phyloP scores from a whole-genome alignment of 2,113 vertebrate species.

The Chelonoidis abingdonii region DNA sequence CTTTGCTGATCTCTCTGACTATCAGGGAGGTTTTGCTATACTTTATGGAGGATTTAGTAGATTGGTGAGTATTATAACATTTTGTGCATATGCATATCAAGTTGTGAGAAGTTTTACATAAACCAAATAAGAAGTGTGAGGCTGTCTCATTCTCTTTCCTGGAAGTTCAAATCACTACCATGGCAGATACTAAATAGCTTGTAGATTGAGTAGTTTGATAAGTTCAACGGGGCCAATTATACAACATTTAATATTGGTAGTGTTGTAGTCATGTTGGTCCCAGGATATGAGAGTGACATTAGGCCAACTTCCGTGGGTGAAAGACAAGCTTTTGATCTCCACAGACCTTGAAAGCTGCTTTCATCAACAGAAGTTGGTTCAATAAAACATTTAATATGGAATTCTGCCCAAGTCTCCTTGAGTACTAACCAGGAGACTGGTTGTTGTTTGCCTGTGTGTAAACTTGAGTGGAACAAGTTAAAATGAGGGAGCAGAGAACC shows the following conservation, averaged over 20 bases:
- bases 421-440: background rate
- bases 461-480: background rate
- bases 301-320: background rate
- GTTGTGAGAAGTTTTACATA: background rate
- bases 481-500: background rate
- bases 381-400: background rate
- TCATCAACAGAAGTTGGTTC: background rate
- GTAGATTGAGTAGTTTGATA: background rate
- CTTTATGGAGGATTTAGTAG: slow-evolving; percentile 96
- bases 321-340: background rate
- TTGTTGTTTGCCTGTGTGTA: background rate
- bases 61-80: slow-evolving; percentile 83
- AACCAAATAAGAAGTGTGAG: fast-evolving
- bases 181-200: background rate
- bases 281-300: background rate
- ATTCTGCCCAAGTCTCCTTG: background rate
- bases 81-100: background rate
- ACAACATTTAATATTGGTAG: background rate
- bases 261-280: background rate
- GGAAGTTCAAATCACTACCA: background rate
- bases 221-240: background rate
- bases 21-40: slow-evolving; percentile 97
- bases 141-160: background rate
- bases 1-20: slow-evolving; percentile 93
- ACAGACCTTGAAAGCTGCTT: background rate